A percentile compares a stretch with the other conserved stretches of the same genome.
phyloP scores from a whole-genome alignment of 1,140 invertebrate genomes.

The Drosophila insularis region DNA sequence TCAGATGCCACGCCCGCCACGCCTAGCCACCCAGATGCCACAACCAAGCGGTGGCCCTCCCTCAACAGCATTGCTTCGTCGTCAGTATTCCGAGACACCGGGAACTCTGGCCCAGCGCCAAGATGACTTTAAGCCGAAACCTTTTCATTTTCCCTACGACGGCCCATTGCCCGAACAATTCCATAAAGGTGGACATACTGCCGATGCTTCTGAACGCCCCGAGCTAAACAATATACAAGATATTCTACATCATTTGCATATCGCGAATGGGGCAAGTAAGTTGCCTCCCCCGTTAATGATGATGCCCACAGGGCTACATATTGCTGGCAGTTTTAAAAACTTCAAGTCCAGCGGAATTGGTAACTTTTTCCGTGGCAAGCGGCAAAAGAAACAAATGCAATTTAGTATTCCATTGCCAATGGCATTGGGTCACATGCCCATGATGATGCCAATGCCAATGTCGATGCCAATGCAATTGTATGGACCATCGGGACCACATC shows the following conservation, averaged over 20 bases:
- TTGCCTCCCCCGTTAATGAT: constrained; percentile 63
- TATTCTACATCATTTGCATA: constrained; percentile 70
- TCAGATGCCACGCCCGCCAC: constrained; percentile 72
- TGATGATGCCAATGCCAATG: constrained; percentile 34
- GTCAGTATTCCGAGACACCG: constrained; percentile 69
- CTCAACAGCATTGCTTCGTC: constrained; percentile 50
- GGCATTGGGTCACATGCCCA: constrained; percentile 39
- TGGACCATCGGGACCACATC: constrained; percentile 35
- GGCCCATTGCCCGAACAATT: constrained; percentile 74
- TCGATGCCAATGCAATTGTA: constrained; percentile 33
- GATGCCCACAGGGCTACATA: constrained; percentile 77
- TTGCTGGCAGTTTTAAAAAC: constrained; percentile 73
- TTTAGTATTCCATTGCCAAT: constrained; percentile 63
- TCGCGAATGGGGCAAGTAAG: constrained; percentile 53
- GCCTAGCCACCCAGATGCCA: constrained; percentile 66
- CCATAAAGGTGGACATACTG: constrained; percentile 47
- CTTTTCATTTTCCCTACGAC: constrained; percentile 77
- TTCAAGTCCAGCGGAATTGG: constrained; percentile 74
- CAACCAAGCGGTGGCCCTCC: constrained; percentile 42
- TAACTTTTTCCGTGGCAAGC: constrained; percentile 73
- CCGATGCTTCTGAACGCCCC: constrained; percentile 28
- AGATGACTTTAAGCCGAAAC: constrained; percentile 67
- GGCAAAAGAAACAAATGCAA: constrained; percentile 75
- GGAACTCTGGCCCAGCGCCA: constrained; percentile 41
- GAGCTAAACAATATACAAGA: constrained; percentile 75